Base-by-base conservation (phyloP, 2,888 invertebrate species). In the Margaritifera margaritifera region DNA sequence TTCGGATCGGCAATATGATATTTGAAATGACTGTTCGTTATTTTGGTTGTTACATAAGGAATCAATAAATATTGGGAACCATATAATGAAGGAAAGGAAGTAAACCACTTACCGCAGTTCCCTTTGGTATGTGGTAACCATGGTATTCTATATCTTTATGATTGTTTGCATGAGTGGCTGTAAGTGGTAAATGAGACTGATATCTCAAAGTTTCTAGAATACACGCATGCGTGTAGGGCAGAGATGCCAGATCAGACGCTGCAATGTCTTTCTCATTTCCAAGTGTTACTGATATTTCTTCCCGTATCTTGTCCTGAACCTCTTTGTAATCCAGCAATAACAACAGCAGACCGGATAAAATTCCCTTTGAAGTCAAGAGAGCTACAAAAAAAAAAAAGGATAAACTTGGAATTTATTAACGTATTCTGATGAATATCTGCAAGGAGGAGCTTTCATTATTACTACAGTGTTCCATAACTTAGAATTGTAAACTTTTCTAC, bases 141-240 rank as follows among this genome's bases (percentile, higher is more conserved):
- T 80, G 77, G 19, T 78, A 66, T 19, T 62, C 69, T 15, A 79
- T 69, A 22, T 78, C 77, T 20, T 78, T 74, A 1, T 67, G 53
- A 1, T 74, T 71, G 63, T 84, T 82, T 24, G 79, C 75, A 68
- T 85, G 86, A 1, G 86, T 82, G 18, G 85, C 80, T 0, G 81
- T 81, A n/a, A 86, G 69, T 1, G 82, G 80, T 5, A 84, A 75
- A 25, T 85, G 80, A 2, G 81, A 79, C 31, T 83, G 76, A 66
- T 81, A 80, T 27, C 85, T 69, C 42, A 85, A 65, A 15, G 77
- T 71, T 69, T 86, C 84, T 59, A 78, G 65, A n/a, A 85, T 77
- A 66, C 79, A 79, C 25, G 84, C 85, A 65, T 81, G 72, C 24
- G 80, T 79, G 75, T 80, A 84, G 18, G 84, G 82, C 77, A 83